Evolutionary conservation across 2,113 vertebrate species (phyloP), one percentile per base, ranked within the genome.

Genomic region (Xenotilapia longispinis): DNA sequence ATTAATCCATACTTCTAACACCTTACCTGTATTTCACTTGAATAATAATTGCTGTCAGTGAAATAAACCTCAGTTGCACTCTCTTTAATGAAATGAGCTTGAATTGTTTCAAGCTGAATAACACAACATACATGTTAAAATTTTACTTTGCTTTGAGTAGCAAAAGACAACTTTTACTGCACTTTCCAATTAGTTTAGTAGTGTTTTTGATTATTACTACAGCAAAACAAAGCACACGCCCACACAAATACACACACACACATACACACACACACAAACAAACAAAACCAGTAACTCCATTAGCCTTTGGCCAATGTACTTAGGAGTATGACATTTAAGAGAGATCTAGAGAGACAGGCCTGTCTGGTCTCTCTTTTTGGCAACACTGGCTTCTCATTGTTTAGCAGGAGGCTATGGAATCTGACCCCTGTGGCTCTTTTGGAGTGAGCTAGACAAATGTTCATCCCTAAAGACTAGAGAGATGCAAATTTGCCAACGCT

Each of bases 1-100:
- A 96, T 96, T 94, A 96, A 87, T 31, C 42, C 15, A 6, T 55
- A 55, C 75, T 75, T 78, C 70, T 31, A 42, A 51, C 84, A 45
- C 14, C 12, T 17, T 85, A 81, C 84, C 63, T 70, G 78, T 87
- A 53, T 40, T 57, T 88, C 68, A 70, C 51, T 73, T 26, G 19
- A 60, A 55, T 40, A 6, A 89, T 78, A 83, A 81, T 65, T 15
- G 49, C 15, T 38, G 14, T 31, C 28, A 4, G 40, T 80, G 19
- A 57, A 80, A 36, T 6, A 19, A 78, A 9, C 80, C 68, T 55
- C 8, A 31, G 15, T 65, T 73, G 26, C 54, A 14, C 33, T 47
- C 4, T 5, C 31, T 80, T n/a, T 38, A 31, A 5, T 85, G 1
- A 51, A 38, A 88, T n/a, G 23, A 73, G 45, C 15, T 79, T 84